phyloP scores from a whole-genome alignment of 2,113 vertebrate species.

The Noturus placidus region DNA sequence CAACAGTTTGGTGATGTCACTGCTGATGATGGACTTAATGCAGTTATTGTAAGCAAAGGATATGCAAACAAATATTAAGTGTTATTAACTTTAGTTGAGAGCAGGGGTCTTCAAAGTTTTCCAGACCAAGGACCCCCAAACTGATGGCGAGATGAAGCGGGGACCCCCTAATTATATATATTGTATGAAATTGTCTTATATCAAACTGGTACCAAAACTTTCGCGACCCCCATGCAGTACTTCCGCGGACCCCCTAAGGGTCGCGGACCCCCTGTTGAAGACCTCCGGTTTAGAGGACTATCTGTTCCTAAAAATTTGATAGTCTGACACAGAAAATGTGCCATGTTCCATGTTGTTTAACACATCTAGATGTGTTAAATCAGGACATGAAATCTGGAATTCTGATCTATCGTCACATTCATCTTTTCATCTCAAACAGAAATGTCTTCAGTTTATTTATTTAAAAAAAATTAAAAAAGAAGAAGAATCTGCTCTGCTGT shows the following conservation, averaged over 20 bases:
- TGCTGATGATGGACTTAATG: not conserved
- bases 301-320: not conserved
- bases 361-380: not conserved
- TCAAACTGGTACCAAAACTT: no score
- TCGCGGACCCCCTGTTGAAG: no score
- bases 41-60: not conserved
- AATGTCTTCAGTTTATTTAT: not conserved
- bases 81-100: no score
- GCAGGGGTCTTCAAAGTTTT: no score
- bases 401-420: not conserved
- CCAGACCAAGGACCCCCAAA: no score
- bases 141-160: no score
- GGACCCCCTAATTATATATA: no score
- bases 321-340: not conserved
- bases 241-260: no score
- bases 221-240: no score
- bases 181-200: no score
- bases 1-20: not conserved
- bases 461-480: not conserved
- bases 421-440: not conserved
- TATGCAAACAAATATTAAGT: not conserved
- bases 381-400: not conserved
- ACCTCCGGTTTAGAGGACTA: no score
- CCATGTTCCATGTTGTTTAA: not conserved
- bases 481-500: not conserved